These are phyloP conservation scores for Perodicticus potto DNA, from an alignment of 2,797 vertebrate genomes.

Conservation along the genomic window DNA sequence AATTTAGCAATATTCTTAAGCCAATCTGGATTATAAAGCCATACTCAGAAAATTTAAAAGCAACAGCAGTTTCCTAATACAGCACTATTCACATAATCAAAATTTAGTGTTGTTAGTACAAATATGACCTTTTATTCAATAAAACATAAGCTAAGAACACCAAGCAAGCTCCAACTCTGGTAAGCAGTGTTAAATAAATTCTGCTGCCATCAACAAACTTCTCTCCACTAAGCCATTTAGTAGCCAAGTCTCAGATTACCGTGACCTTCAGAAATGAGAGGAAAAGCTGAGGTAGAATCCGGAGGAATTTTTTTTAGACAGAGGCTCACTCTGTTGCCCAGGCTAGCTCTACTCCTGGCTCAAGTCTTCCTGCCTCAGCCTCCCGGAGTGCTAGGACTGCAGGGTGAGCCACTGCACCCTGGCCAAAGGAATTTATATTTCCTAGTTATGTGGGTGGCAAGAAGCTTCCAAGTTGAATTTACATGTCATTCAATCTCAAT, in stretches of 20 bases:
- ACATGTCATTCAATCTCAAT: neutral
- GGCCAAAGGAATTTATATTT: neutral
- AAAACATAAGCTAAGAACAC: neutral
- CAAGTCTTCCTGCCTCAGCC: too few species aligned
- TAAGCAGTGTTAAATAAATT: constrained; percentile 24
- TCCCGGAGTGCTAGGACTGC: too few species aligned
- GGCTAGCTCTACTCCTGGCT: too few species aligned
- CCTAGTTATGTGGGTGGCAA: neutral
- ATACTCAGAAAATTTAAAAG: neutral
- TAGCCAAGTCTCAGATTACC: neutral
- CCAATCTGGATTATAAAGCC: neutral
- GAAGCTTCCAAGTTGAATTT: constrained; percentile 21
- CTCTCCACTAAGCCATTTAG: neutral
- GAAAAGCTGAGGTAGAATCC: neutral
- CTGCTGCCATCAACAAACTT: neutral
- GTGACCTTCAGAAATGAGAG: neutral
- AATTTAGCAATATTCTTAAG: neutral
- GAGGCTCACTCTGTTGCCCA: too few species aligned
- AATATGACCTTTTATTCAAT: neutral
- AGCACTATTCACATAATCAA: neutral
- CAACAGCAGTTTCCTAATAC: neutral
- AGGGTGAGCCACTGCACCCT: too few species aligned
- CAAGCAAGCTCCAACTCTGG: constrained; percentile 23
- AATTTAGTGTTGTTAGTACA: neutral
- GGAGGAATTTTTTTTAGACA: neutral